Evolutionary conservation across 2,888 invertebrate genomes (phyloP).

Genomic region (Ditula angustiorana): DNA sequence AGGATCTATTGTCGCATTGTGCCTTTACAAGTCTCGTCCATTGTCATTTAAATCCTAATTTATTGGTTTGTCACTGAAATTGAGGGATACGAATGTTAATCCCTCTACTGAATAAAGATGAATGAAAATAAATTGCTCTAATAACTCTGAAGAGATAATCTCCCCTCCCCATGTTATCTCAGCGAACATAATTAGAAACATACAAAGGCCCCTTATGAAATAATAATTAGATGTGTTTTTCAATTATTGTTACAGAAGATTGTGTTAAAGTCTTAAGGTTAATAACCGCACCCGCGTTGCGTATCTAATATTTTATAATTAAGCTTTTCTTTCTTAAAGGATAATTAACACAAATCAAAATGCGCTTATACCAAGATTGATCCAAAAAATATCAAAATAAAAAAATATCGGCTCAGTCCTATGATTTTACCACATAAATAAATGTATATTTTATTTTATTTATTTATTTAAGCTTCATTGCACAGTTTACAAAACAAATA

Average conservation of each 20-base stretch:
- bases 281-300: neutral
- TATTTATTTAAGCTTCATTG: too few species aligned
- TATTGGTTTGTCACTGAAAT: conserved; percentile 28
- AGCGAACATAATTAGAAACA: conserved; percentile 29
- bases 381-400: too few species aligned
- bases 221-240: conserved; percentile 34
- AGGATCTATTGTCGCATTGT: conserved; percentile 29
- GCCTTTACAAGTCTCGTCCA: conserved; percentile 15
- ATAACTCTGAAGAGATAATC: conserved; percentile 35
- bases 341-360: too few species aligned
- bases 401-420: too few species aligned
- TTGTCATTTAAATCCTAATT: conserved; percentile 35
- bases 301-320: neutral
- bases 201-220: conserved; percentile 31
- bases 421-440: too few species aligned
- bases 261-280: neutral
- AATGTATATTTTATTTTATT: too few species aligned
- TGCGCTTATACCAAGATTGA: too few species aligned
- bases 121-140: conserved; percentile 34
- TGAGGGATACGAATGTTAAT: conserved; percentile 28
- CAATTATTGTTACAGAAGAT: conserved; percentile 19
- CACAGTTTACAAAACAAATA: too few species aligned
- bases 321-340: too few species aligned
- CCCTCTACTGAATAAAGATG: conserved; percentile 20
- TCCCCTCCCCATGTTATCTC: conserved; percentile 19